phyloP scores from a whole-genome alignment of 1,140 invertebrate species.

The Cherax destructor region DNA sequence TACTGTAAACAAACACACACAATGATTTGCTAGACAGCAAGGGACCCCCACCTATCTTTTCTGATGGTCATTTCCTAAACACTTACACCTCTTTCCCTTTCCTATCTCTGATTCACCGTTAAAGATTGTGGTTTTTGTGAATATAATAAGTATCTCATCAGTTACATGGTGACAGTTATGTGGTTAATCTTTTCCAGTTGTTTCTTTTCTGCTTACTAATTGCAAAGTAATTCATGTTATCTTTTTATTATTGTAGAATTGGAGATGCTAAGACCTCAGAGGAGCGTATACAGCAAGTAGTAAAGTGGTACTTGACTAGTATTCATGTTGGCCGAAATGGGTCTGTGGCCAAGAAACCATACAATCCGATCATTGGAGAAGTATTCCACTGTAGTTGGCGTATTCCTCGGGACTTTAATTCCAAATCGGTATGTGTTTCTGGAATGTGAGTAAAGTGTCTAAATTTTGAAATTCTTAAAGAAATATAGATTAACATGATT shows the following conservation, averaged over 20 bases:
- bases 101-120: no score
- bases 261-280: conserved; percentile 86
- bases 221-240: not conserved
- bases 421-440: conserved; percentile 10
- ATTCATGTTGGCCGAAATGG: conserved; percentile 97
- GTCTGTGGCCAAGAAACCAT: conserved; percentile 96
- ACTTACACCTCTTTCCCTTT: no score
- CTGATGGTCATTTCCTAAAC: no score
- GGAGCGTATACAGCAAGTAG: conserved; percentile 85
- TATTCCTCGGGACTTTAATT: conserved; percentile 36
- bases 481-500: no score
- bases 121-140: no score
- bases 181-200: no score
- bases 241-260: conserved; percentile 77
- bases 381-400: conserved; percentile 82
- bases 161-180: no score
- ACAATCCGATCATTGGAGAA: conserved; percentile 97
- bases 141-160: no score
- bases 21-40: no score
- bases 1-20: no score
- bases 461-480: not conserved
- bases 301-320: conserved; percentile 94
- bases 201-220: no score
- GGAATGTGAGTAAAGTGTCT: not conserved
- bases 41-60: no score